Evolutionary conservation across 2,797 vertebrate species (phyloP).

Genomic region (Vultur gryphus): DNA sequence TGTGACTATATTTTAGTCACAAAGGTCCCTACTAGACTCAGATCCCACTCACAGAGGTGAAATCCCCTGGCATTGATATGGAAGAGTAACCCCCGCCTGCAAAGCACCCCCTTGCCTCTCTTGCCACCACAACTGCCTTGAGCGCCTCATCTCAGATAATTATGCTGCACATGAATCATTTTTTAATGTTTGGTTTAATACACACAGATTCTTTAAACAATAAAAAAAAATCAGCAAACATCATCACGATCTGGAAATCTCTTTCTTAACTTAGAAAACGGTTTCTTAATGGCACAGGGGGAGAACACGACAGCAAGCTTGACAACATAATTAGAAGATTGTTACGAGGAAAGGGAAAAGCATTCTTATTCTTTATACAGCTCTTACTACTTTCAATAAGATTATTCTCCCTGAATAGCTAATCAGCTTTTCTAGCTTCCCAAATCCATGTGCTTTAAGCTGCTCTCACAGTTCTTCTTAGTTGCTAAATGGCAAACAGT

Average conservation of each 20-base stretch:
- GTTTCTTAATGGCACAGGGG: conserved; percentile 76
- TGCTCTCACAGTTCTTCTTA: conserved; percentile 68
- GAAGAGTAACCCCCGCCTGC: neutral
- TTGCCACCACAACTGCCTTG: neutral
- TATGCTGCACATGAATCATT: conserved; percentile 53
- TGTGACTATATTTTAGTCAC: neutral
- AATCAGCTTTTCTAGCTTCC: conserved; percentile 77
- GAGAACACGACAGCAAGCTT: conserved; percentile 74
- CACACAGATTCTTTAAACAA: conserved; percentile 75
- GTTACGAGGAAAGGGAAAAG: conserved; percentile 76
- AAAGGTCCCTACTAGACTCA: neutral
- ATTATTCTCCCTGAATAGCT: conserved; percentile 81
- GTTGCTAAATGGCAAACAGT: conserved; percentile 74
- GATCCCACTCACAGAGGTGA: neutral
- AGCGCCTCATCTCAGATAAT: conserved; percentile 24
- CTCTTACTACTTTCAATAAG: conserved; percentile 77
- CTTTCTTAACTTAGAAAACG: conserved; percentile 76
- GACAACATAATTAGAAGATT: conserved; percentile 85
- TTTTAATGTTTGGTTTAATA: conserved; percentile 78
- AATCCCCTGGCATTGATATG: neutral
- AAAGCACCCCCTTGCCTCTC: neutral
- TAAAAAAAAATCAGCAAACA: conserved; percentile 76
- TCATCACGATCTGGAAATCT: conserved; percentile 77
- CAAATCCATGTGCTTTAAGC: conserved; percentile 71
- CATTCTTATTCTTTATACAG: conserved; percentile 76